Base-by-base conservation (phyloP, 2,113 vertebrate genomes). In the Dissostichus mawsoni region DNA sequence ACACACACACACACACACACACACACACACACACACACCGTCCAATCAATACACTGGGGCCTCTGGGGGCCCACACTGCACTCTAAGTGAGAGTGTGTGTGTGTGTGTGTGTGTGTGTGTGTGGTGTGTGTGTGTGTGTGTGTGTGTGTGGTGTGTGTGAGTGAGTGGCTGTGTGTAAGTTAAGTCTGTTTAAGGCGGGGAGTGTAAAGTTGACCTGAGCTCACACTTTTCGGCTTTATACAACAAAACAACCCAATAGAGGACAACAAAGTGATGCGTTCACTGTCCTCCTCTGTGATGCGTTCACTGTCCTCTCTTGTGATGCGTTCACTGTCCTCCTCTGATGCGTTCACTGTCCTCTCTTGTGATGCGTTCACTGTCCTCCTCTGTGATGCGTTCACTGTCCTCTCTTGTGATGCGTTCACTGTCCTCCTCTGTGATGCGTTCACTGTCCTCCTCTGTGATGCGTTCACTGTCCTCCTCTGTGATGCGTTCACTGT, bases 1-100 rank as follows among this genome's bases (percentile, higher is more conserved):
- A 41, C 36, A 8, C 36, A 41, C 36, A 41, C 36, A 8, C 33
- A 36, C 33, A 88, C 89, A 86, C 74, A 75, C 77, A 66, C 67
- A 86, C 78, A 88, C 6, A 41, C 36, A 41, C 36, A 41, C 36
- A 41, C 36, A 36, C 36, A 7, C 36, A 88, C 78, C 83, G 72
- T 63, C 81, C 79, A 61, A 90, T 92, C 90, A 64, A 90, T 92
- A 83, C 78, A 1, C 16, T 0, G 75, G 36, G 87, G 85, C 85
- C 87, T 53, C 85, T 20, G 74, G 81, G 83, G 80, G 82, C 85
- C 71, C 77, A 16, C 48, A 44, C 44, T 57, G 64, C 73, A 17
- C 29, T 62, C 25, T 62, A 75, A 1, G 68, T 11, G 78, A 41
- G 66, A 17, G 57, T 53, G 52, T 55, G 67, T 41, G 18, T 74